Evolutionary conservation across 2,113 vertebrate genomes (phyloP).

Genomic region (Calyptomena viridis): DNA sequence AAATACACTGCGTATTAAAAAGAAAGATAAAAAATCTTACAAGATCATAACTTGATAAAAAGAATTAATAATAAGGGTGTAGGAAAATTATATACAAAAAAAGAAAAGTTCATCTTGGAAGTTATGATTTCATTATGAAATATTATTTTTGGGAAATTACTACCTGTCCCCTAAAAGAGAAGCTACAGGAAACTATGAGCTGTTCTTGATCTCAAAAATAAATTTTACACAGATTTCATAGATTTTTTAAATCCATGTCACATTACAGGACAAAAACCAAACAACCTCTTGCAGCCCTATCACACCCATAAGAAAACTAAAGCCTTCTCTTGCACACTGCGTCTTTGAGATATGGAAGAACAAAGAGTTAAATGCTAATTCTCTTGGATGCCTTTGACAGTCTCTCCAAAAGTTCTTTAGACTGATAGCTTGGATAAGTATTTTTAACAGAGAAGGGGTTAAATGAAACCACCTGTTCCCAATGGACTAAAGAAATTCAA

Average conservation of each 20-base stretch:
- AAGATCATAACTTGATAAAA: not conserved
- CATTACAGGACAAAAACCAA: not conserved
- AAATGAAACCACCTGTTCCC: not conserved
- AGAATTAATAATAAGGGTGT: not conserved
- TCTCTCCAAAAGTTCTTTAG: not conserved
- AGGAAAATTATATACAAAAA: not conserved
- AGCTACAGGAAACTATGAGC: not conserved
- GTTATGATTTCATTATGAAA: not conserved
- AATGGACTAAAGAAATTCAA: not conserved
- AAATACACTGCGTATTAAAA: not conserved
- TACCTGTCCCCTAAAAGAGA: not conserved
- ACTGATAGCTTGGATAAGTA: not conserved
- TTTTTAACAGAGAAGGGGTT: not conserved
- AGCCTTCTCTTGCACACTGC: not conserved
- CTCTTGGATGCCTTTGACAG: not conserved
- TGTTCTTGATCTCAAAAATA: not conserved
- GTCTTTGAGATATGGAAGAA: not conserved
- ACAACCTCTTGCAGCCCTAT: not conserved
- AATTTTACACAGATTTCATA: not conserved
- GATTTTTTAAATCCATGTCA: not conserved
- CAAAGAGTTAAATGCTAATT: not conserved
- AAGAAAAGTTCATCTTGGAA: not conserved
- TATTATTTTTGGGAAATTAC: not conserved
- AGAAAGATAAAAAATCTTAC: not conserved
- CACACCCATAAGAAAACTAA: not conserved